Evolutionary conservation across 2,888 invertebrate species (phyloP).

Genomic region (Drosophila ochracea): DNA sequence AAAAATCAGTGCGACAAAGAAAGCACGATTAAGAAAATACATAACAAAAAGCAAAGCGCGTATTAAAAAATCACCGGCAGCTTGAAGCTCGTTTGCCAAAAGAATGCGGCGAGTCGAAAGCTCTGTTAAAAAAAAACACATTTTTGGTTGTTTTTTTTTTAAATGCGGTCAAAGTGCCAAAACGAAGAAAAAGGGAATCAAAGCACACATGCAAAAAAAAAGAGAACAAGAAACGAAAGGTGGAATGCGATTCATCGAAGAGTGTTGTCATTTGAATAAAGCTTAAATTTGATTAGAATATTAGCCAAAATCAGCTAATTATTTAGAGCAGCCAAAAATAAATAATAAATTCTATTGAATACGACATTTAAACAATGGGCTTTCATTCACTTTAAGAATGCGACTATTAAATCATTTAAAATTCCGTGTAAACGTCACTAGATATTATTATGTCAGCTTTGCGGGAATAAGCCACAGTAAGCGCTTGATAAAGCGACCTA

Average conservation of each 20-base stretch:
- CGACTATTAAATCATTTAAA: background rate
- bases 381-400: background rate
- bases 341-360: background rate
- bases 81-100: conserved; percentile 37
- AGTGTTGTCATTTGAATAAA: conserved; percentile 3
- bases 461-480: background rate
- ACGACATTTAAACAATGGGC: background rate
- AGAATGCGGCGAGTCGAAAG: conserved; percentile 65
- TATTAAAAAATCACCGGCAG: conserved; percentile 46
- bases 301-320: background rate
- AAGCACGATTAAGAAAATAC: conserved; percentile 53
- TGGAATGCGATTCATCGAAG: conserved; percentile 5
- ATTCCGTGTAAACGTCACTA: background rate
- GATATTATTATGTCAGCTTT: background rate
- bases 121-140: conserved; percentile 9
- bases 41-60: conserved; percentile 34
- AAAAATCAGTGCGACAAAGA: conserved; percentile 75
- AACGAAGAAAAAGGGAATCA: conserved; percentile 18
- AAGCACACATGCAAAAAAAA: background rate
- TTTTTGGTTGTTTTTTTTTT: conserved; percentile 20
- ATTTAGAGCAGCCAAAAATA: background rate
- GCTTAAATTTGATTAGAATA: background rate
- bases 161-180: conserved; percentile 56
- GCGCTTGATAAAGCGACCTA: background rate
- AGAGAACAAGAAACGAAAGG: background rate